Base-by-base conservation (phyloP, 2,888 invertebrate species). In the Nebria brevicollis region DNA sequence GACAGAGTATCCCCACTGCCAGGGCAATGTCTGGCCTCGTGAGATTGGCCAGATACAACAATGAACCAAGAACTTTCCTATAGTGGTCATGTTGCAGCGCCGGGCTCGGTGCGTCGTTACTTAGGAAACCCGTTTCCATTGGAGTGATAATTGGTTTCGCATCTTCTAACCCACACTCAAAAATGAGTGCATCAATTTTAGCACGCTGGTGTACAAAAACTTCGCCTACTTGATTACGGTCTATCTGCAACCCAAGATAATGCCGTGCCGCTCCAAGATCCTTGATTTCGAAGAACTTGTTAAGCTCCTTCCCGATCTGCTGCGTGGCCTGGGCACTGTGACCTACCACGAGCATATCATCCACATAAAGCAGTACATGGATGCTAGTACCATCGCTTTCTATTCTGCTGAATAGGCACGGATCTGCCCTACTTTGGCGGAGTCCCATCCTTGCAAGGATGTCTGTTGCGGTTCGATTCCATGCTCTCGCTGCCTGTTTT, bases 21-120 rank as follows among this genome's bases (percentile, higher is more conserved):
- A 20, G 54, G 43, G 13, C 54, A 10, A 6, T 43, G 54, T 1
- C 15, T 26, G 15, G 20, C 20, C 15, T 64, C 64, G 43, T 64
- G 20, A 54, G n/a, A 64, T 54, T 83, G n/a, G 75, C 68, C 11
- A 85, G 2, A 75, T 85, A 85, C 26, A 84, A 64, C 26, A 85
- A 66, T 10, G 43, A 73, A 54, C 84, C 84, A n/a, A 82, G 66
- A 13, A 83, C 15, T 34, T 78, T 72, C 25, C 54, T 64, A 7
- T 75, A 74, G 43, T 10, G 20, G 74, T 20, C 20, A 20, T 20
- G 20, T 20, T 20, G 20, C 20, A 20, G 20, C 20, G 20, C 20
- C 20, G 20, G 13, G 11, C 26, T 43, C 41, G 43, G 26, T 20
- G 20, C 43, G 43, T 15, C 43, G 74, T 43, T 74, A 41, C 41